A percentile compares a stretch with the other conserved stretches of the same genome.
Evolutionary conservation across 2,888 invertebrate genomes (phyloP).

Genomic region (Trichogramma evanescens): DNA sequence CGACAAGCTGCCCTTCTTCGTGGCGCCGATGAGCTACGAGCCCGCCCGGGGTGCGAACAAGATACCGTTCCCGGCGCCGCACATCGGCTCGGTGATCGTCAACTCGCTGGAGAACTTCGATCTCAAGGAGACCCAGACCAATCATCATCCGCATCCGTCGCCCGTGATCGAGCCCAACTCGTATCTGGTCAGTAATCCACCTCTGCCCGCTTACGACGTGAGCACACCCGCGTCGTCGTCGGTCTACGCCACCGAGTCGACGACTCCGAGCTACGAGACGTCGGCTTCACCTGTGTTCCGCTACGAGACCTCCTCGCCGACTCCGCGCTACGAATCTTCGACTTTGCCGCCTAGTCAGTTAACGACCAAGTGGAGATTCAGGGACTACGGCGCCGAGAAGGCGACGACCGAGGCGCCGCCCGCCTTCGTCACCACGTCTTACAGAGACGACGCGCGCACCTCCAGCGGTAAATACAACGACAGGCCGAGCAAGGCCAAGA

Average conservation of each 20-base stretch:
- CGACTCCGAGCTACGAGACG: constrained; percentile 15
- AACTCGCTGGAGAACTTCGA: constrained; percentile 47
- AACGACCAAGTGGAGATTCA: constrained; percentile 24
- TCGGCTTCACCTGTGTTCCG: background rate
- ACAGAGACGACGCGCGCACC: constrained; percentile 25
- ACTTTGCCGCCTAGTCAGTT: constrained; percentile 20
- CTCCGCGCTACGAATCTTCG: constrained; percentile 16
- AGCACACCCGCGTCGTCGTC: constrained; percentile 26
- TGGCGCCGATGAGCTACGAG: constrained; percentile 76
- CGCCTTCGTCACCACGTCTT: constrained; percentile 20
- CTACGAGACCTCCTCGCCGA: constrained; percentile 21
- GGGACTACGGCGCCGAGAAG: constrained; percentile 20
- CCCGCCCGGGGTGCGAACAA: constrained; percentile 80
- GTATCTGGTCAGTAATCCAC: constrained; percentile 42
- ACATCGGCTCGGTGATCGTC: constrained; percentile 78
- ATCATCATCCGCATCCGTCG: constrained; percentile 29
- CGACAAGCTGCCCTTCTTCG: constrained; percentile 73
- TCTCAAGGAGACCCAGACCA: constrained; percentile 21
- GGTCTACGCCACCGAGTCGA: constrained; percentile 20
- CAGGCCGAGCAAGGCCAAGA: constrained; percentile 19
- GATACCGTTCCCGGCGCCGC: constrained; percentile 78
- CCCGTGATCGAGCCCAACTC: constrained; percentile 41
- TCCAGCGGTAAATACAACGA: constrained; percentile 20
- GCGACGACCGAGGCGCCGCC: constrained; percentile 21
- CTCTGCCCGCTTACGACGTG: constrained; percentile 29